Evolutionary conservation across 2,888 invertebrate species (phyloP).

Genomic region (Phaonia tiefii): DNA sequence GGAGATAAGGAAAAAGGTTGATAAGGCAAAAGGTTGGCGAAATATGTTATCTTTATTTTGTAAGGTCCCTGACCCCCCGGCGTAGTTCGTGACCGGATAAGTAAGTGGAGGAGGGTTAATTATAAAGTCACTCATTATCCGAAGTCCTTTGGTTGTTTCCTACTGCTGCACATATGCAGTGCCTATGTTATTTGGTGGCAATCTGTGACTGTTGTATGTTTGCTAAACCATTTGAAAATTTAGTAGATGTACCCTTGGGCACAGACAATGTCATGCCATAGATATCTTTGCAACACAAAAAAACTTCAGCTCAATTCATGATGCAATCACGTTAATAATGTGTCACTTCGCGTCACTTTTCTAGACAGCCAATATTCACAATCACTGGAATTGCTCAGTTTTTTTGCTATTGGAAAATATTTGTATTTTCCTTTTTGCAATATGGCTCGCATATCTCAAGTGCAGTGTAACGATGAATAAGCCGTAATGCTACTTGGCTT

Average conservation of each 20-base stretch:
- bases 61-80: too few relatives aligned
- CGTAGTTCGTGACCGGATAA: too few relatives aligned
- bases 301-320: conserved; percentile 37
- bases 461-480: conserved; percentile 32
- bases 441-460: background rate
- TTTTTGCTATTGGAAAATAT: too few relatives aligned
- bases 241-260: too few relatives aligned
- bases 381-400: background rate
- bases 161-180: too few relatives aligned
- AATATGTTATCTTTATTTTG: too few relatives aligned
- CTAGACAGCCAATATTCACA: conserved; percentile 1
- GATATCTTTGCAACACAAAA: conserved; percentile 21
- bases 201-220: too few relatives aligned
- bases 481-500: conserved; percentile 28
- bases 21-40: too few relatives aligned
- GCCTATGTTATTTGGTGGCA: too few relatives aligned
- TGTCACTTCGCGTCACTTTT: conserved; percentile 21
- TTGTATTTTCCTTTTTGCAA: background rate
- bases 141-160: background rate
- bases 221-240: too few relatives aligned
- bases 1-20: too few relatives aligned
- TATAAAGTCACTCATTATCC: background rate
- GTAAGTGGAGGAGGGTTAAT: background rate
- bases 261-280: background rate
- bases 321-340: conserved; percentile 32